Percentiles rank a stretch among this genome's conserved stretches.
Evolutionary conservation across 2,797 vertebrate genomes (phyloP).

Genomic region (Sebastes itinus): DNA sequence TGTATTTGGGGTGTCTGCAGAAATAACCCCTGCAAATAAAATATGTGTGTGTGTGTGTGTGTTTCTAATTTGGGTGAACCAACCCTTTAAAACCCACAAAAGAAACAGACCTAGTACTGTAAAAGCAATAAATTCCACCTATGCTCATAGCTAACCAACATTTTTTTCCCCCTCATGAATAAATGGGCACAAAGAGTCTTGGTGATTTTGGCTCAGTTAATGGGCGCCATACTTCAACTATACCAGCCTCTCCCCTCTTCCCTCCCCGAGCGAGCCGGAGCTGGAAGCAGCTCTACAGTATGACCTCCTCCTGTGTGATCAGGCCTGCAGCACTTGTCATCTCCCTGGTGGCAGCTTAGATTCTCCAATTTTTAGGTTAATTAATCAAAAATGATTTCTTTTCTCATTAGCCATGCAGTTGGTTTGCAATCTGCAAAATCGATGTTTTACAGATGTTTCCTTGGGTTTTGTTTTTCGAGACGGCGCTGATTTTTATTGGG

Average conservation of each 20-base stretch:
- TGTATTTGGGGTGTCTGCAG: not conserved
- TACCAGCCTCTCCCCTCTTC: slow-evolving; percentile 21
- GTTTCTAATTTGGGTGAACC: slow-evolving; percentile 18
- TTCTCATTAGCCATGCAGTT: slow-evolving; percentile 86
- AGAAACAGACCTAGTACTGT: slow-evolving; percentile 27
- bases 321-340: slow-evolving; percentile 74
- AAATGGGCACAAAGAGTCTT: slow-evolving; percentile 43
- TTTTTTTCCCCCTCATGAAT: slow-evolving; percentile 38
- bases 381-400: slow-evolving; percentile 90
- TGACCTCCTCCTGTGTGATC: slow-evolving; percentile 53
- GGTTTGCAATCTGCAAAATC: slow-evolving; percentile 84
- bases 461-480: slow-evolving; percentile 85
- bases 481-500: slow-evolving; percentile 86
- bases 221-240: slow-evolving; percentile 57
- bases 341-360: slow-evolving; percentile 76
- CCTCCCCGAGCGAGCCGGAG: slow-evolving; percentile 29
- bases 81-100: slow-evolving; percentile 22
- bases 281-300: slow-evolving; percentile 48
- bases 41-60: not conserved
- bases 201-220: slow-evolving; percentile 56
- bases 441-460: slow-evolving; percentile 87
- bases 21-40: not conserved
- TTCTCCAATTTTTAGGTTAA: slow-evolving; percentile 86
- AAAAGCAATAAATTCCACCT: slow-evolving; percentile 49
- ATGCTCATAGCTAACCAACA: slow-evolving; percentile 37